Conservation (phyloP, 2,113 vertebrate species). For the Takifugu bimaculatus region DNA sequence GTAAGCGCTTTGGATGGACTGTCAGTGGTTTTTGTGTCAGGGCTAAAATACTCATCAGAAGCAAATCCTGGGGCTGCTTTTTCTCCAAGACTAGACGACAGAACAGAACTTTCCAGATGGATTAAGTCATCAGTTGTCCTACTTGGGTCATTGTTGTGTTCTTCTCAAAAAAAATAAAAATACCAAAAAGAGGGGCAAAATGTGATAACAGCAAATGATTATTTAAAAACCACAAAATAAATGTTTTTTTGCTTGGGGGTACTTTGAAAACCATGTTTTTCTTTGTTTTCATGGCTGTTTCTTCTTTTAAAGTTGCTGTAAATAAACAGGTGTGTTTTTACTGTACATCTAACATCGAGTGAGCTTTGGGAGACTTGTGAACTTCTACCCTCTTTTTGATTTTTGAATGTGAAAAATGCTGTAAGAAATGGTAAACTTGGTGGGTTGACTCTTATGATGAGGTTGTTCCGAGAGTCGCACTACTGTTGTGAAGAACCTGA, state of each 20-base stretch:
- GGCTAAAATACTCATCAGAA: constrained; percentile 53
- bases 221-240: constrained; percentile 1
- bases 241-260: constrained; percentile 23
- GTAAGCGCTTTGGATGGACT: constrained; percentile 22
- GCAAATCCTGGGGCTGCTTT: constrained; percentile 41
- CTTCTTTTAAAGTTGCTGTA: background rate
- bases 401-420: too few relatives aligned
- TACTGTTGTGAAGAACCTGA: too few relatives aligned
- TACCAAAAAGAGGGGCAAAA: background rate
- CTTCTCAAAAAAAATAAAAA: constrained; percentile 21
- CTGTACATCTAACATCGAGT: too few relatives aligned
- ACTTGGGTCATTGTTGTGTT: constrained; percentile 32
- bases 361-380: too few relatives aligned
- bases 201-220: constrained; percentile 29
- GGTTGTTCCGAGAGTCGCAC: too few relatives aligned
- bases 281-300: constrained; percentile 22
- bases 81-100: constrained; percentile 46
- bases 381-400: too few relatives aligned
- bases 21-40: constrained; percentile 49
- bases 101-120: constrained; percentile 13
- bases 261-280: constrained; percentile 64
- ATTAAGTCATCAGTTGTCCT: background rate
- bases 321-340: too few relatives aligned
- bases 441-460: too few relatives aligned
- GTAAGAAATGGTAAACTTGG: too few relatives aligned